phyloP scores from a whole-genome alignment of 2,113 vertebrate species.

The Muntiacus muntjak region DNA sequence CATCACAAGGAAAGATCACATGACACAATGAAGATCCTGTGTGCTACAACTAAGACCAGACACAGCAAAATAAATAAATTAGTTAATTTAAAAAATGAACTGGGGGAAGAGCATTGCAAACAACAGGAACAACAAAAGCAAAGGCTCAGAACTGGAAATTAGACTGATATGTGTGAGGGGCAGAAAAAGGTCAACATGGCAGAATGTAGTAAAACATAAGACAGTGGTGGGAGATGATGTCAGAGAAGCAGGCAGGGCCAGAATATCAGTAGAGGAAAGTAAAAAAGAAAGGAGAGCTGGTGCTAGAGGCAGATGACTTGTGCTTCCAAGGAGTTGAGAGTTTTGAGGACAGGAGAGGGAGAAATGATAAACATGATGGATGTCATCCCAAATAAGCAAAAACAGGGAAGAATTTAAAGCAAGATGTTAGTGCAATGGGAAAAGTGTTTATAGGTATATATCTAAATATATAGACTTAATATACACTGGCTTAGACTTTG shows the following conservation, averaged over 20 bases:
- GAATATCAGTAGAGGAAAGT: neutral
- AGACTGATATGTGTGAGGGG: neutral
- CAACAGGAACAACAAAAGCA: neutral
- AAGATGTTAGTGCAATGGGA: slow-evolving; percentile 1
- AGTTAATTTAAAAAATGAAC: neutral
- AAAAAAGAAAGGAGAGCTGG: neutral
- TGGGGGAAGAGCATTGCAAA: neutral
- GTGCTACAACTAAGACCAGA: neutral
- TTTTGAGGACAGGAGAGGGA: neutral
- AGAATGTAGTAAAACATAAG: neutral
- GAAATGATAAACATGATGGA: neutral
- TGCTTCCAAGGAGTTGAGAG: neutral
- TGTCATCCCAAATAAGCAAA: slow-evolving; percentile 18
- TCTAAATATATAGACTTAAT: neutral
- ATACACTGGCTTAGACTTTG: neutral
- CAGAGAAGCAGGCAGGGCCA: neutral
- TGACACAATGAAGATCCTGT: neutral
- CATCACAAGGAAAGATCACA: neutral
- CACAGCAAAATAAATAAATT: neutral
- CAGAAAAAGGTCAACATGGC: neutral
- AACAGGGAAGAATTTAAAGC: neutral
- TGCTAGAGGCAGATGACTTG: neutral
- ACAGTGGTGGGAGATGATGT: neutral
- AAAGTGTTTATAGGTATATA: neutral
- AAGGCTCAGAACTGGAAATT: neutral